Base-by-base conservation (phyloP, 2,797 vertebrate genomes). In the Vireo griseus region DNA sequence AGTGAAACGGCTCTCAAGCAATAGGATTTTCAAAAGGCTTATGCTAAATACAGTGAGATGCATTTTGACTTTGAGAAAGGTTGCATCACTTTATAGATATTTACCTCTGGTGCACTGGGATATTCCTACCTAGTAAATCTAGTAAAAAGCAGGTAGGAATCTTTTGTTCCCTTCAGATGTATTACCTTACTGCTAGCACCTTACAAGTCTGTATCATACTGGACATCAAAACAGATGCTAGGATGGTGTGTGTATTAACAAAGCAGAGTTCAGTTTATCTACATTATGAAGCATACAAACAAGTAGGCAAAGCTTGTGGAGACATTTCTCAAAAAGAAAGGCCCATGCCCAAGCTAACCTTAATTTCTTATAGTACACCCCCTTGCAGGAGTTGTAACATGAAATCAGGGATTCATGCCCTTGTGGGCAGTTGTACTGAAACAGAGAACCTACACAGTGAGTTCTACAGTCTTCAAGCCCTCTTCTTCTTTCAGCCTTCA, bases 1-100 rank as follows among this genome's bases (percentile, higher is more conserved):
- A 39, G 31, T 58, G 61, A 76, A 89, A 57, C 0, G 0, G 18
- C 47, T 95, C 33, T 74, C 8, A 5, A 77, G 45, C 18, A 75
- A 69, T 28, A 77, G 29, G 65, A 80, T 89, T 93, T 90, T 89
- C 76, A 58, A 85, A 94, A 86, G 24, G 26, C 37, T 89, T 90
- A 62, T 33, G 47, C 31, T 72, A 78, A 89, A 71, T 28, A 29
- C 10, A n/a, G 20, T 11, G 15, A 74, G 47, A 51, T 52, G 20
- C 4, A 39, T 92, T 96, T 86, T 66, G 44, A 48, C 65, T 92
- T 73, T 48, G 62, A 44, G 91, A 93, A 40, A 25, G 25, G 17
- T 65, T 86, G 31, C 51, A 58, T 73, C 40, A 25, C 13, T 85
- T 92, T 59, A 75, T 45, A 57, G 26, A 66, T 40, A 54, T 71